Percentiles rank a stretch among this genome's conserved stretches.
phyloP scores from a whole-genome alignment of 2,797 vertebrate genomes.

The Ctenosaura bakeri region DNA sequence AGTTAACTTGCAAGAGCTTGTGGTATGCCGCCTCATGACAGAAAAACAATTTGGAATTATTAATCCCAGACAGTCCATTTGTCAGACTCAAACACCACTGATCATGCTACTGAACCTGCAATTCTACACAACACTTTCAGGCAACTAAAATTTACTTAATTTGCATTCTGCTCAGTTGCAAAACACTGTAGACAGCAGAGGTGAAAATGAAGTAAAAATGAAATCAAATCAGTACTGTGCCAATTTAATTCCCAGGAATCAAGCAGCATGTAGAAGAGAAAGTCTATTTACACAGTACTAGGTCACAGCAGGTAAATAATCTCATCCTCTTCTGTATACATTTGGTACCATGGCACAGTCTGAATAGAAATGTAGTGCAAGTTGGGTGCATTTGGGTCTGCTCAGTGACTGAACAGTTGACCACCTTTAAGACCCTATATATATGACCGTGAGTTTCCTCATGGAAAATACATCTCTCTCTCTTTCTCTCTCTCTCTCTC shows the following conservation, averaged over 20 bases:
- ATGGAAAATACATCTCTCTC: not conserved
- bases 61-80: conserved; percentile 56
- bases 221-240: not conserved
- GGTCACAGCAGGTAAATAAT: not conserved
- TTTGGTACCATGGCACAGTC: not conserved
- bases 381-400: not conserved
- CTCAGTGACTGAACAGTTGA: not conserved
- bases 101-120: conserved; percentile 53
- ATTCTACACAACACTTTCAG: not conserved
- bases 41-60: conserved; percentile 67
- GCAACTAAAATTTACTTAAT: conserved; percentile 4
- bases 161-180: conserved; percentile 1
- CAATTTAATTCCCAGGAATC: not conserved
- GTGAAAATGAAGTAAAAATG: not conserved
- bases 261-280: not conserved
- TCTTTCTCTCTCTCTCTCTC: too few species aligned
- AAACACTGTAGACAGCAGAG: not conserved
- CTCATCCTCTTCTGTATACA: too few species aligned
- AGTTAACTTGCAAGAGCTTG: conserved; percentile 68
- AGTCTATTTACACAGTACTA: not conserved
- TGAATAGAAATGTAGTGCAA: not conserved
- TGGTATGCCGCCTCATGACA: conserved; percentile 63
- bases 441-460: not conserved
- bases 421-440: too few species aligned
- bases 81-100: conserved; percentile 58